Base-by-base conservation (phyloP, 2,113 vertebrate species). In the Acanthisitta chloris region DNA sequence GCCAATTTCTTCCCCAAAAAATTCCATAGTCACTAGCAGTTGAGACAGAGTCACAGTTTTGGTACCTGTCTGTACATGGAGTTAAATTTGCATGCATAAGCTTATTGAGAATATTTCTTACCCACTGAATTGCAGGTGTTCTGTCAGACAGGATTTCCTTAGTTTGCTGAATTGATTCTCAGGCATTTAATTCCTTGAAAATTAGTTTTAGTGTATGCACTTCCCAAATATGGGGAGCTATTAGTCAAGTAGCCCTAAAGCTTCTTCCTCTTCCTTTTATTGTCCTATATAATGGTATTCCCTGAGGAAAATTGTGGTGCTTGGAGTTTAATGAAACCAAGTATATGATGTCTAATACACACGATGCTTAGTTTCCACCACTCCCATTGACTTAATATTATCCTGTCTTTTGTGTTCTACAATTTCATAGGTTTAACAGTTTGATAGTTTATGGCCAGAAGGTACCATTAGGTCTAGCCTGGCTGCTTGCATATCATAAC, bases 101-200 rank as follows among this genome's bases (percentile, higher is more conserved):
- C 72, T 78, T 81, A 21, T 24, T 42, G 57, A 87, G 58, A 93
- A 62, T 76, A 69, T 64, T 90, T 88, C 49, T 77, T 81, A 80
- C 58, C 16, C 25, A 58, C 12, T 58, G 81, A 91, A 74, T 77
- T 80, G 34, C 43, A 80, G 36, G 70, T 86, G 61, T 67, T 90
- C 72, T 83, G 17, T 72, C 58, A 81, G 72, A 57, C 51, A 88
- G 57, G 54, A 88, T 95, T 95, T 92, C 74, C 69, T 92, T 72
- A 9, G 1, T 86, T 90, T 90, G 23, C 61, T 91, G 61, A 34
- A 74, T 78, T 55, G 59, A 58, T 36, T 88, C 38, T 79, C 29
- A 86, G 57, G 11, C 51, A 86, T 88, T 84, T 84, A 88, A 94
- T 81, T 84, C 86, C 72, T 84, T 91, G 86, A 69, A 89, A 80